Evolutionary conservation across 2,888 invertebrate genomes (phyloP), one percentile per base, ranked within the genome.

Genomic region (Galeruca laticollis): DNA sequence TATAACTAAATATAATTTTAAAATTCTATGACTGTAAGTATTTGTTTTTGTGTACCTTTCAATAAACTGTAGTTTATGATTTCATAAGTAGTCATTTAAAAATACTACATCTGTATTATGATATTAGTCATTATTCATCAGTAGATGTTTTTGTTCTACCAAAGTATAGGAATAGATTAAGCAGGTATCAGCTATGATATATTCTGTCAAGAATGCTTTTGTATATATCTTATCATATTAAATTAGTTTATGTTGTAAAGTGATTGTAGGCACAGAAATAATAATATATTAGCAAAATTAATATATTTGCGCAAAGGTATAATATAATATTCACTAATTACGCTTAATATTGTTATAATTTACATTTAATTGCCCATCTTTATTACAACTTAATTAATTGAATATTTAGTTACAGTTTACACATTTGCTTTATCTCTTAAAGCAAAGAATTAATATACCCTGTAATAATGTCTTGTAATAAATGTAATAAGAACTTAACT

Each of bases 151-250:
- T 40, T 40, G 40, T 40, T 40, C 40, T 40, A 40, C 40, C 40
- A 40, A 40, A 40, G 40, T n/a, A 40, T 40, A n/a, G 40, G n/a
- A 40, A 40, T 40, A 40, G n/a, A 40, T 40, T 13, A 40, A 40
- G n/a, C n/a, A 40, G 40, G 13, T 40, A 40, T 40, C n/a, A 40
- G 40, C 40, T 40, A 40, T 40, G 40, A 40, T 13, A 37, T 37
- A 37, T 37, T 37, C 37, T 37, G 10, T 10, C 13, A 11, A 37
- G 37, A 37, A 37, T 37, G 13, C 26, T 26, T 26, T 26, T 26
- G 6, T 26, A 26, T 37, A 8, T 37, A 37, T 37, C 13, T 37
- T 37, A 37, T 37, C 37, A 37, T 37, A 13, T 37, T 2, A n/a
- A 40, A 40, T n/a, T 40, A 40, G n/a, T n/a, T 11, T 11, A n/a